These are phyloP conservation scores for Chauna torquata DNA, from an alignment of 2,113 vertebrate genomes.

Conservation along the genomic window DNA sequence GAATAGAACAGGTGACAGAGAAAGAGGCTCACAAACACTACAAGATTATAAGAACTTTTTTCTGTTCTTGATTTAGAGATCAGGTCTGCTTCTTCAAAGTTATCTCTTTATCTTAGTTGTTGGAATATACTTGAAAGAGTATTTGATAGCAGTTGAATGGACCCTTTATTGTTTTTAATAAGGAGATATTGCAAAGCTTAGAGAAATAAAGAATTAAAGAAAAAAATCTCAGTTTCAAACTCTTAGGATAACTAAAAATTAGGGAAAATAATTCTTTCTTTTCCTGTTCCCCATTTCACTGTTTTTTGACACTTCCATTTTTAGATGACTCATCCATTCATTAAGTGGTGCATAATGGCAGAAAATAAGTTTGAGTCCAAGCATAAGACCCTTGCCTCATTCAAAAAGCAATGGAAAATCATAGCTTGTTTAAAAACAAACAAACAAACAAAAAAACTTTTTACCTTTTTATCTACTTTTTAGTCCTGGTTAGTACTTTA, in stretches of 20 bases:
- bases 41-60: background rate
- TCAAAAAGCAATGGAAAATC: background rate
- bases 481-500: background rate
- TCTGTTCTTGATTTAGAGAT: background rate
- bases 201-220: background rate
- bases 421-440: background rate
- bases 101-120: background rate
- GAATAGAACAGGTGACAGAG: background rate
- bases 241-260: background rate
- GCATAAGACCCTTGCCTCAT: background rate
- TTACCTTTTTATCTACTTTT: background rate
- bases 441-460: background rate
- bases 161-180: background rate
- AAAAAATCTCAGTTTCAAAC: background rate
- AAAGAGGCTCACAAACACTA: background rate
- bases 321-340: background rate
- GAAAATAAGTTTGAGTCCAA: background rate
- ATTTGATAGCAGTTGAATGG: background rate
- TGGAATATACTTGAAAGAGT: background rate
- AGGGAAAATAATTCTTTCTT: rapidly evolving
- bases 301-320: background rate
- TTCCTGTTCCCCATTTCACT: background rate
- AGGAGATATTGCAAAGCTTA: background rate
- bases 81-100: background rate
- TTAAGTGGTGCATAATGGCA: background rate